These are phyloP conservation scores for Anoplopoma fimbria DNA, from an alignment of 2,113 vertebrate species.

Conservation along the genomic window DNA sequence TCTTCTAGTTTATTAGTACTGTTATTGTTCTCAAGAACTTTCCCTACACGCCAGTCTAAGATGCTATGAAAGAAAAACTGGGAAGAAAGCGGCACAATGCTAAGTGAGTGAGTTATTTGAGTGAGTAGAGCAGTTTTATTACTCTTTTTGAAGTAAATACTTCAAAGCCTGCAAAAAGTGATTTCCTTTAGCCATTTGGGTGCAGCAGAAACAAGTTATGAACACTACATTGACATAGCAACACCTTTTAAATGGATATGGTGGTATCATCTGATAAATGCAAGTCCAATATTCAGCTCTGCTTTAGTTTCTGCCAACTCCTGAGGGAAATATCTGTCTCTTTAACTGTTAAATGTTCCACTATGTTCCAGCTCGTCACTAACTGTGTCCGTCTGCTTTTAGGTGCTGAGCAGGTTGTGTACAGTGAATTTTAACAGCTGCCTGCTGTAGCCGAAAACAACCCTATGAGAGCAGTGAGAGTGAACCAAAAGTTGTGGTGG, in stretches of 20 bases:
- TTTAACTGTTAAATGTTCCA: background rate
- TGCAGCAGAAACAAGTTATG: background rate
- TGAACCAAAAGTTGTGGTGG: background rate
- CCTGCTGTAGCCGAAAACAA: background rate
- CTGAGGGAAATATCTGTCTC: background rate
- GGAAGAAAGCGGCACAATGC: background rate
- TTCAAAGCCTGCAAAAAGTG: background rate
- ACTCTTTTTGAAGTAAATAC: too few species aligned
- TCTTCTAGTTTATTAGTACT: background rate
- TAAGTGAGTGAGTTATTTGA: background rate
- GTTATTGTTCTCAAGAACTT: background rate
- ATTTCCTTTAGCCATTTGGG: background rate
- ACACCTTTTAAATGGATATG: background rate
- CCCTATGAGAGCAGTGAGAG: background rate
- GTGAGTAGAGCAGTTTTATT: background rate
- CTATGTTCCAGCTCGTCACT: background rate
- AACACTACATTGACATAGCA: background rate
- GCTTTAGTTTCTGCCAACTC: background rate
- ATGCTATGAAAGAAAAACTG: background rate
- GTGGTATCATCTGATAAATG: background rate
- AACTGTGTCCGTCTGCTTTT: background rate
- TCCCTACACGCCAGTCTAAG: background rate
- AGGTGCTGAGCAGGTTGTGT: background rate
- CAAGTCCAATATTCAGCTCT: background rate
- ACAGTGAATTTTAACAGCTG: background rate